Base-by-base conservation (phyloP, 2,113 vertebrate genomes). In the Azemiops feae region DNA sequence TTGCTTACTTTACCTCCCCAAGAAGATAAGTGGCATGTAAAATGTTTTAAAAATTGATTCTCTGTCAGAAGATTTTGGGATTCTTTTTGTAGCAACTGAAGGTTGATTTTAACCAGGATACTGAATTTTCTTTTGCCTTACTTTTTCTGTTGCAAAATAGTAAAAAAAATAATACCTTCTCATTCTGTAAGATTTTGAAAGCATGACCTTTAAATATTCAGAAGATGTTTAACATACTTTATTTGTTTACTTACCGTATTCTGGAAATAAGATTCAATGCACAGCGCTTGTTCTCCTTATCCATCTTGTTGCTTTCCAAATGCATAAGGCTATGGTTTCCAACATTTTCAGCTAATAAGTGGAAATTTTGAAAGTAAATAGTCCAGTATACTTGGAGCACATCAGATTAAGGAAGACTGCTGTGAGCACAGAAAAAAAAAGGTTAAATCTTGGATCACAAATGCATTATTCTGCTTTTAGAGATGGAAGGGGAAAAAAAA, bases 21-120 rank as follows among this genome's bases (percentile, higher is more conserved):
- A 60, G 89, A 95, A 92, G 23, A 60, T 27, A 81, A 55, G 14
- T 93, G 85, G 27, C 23, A 58, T 4, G 3, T 45, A 1, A 54
- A 54, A 23, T 18, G 89, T 85, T 25, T 4, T 93, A 14, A 3
- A 88, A 52, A 2, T 50, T 92, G n/a, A 52, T 45, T 45, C 7
- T 34, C 54, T 81, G 1, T 60, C 11, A 60, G 20, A 43, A 88
- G 94, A 53, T 45, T 96, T 93, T 92, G 18, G 43, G 50, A 27
- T 18, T 85, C 89, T 94, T 92, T 57, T 85, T 12, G 64, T 6
- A 18, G 92, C 95, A 94, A 12, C 34, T 93, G 11, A n/a, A 92
- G 89, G 93, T 94, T 96, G 54, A 39, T 47, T 85, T 20, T 55
- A 86, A 86, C 3, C 50, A 91, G 55, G 39, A 43, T 43, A 91